phyloP scores from a whole-genome alignment of 2,888 invertebrate species.

The Erynnis tages region DNA sequence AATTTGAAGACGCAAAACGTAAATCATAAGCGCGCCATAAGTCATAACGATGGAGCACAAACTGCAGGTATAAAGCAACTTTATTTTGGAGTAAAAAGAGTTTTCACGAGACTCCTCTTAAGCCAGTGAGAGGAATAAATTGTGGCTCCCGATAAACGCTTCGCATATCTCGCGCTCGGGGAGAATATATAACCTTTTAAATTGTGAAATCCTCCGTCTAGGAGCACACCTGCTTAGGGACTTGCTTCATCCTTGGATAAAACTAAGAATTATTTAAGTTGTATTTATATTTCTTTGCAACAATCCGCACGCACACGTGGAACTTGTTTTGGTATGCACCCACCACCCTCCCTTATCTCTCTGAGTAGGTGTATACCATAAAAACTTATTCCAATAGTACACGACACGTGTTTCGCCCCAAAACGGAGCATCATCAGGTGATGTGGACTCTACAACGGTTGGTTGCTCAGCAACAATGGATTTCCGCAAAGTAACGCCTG shows the following conservation, averaged over 20 bases:
- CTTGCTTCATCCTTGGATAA: slow-evolving; percentile 1
- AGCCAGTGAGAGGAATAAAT: slow-evolving; percentile 39
- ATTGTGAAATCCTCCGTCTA: slow-evolving; percentile 39
- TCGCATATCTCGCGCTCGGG: slow-evolving; percentile 37
- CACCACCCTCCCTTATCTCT: no score
- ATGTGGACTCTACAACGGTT: no score
- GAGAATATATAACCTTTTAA: slow-evolving; percentile 44
- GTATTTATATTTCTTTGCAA: no score
- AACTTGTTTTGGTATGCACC: no score
- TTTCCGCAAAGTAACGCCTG: no score
- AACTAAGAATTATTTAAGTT: no score
- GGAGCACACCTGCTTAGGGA: slow-evolving; percentile 2
- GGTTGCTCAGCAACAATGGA: no score
- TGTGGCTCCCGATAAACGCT: slow-evolving; percentile 44
- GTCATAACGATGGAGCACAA: slow-evolving; percentile 8
- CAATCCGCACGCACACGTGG: no score
- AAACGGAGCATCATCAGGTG: no score
- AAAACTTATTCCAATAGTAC: no score
- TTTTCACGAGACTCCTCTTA: slow-evolving; percentile 21
- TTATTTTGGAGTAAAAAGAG: slow-evolving; percentile 26
- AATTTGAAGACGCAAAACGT: slow-evolving; percentile 8
- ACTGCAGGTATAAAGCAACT: slow-evolving; percentile 25
- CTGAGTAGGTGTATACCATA: no score
- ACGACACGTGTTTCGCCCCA: no score
- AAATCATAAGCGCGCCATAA: slow-evolving; percentile 23